These are phyloP conservation scores for Gymnogyps californianus DNA, from an alignment of 2,113 vertebrate genomes.

Conservation along the genomic window DNA sequence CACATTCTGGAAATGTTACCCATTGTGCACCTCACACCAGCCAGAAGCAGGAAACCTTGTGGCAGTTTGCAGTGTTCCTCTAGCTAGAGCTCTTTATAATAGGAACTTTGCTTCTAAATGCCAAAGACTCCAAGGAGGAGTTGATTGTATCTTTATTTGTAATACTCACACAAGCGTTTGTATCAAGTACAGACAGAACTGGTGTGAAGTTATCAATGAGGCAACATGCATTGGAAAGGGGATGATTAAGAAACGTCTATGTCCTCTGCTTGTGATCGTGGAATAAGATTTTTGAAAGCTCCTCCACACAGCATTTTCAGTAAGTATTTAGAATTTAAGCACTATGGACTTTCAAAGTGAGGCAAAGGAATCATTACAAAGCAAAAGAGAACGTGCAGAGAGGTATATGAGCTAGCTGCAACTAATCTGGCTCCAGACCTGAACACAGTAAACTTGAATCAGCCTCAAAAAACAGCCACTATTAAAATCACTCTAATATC, in stretches of 20 bases:
- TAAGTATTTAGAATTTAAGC: neutral
- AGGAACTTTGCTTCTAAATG: neutral
- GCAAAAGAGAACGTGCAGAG: neutral
- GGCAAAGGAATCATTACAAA: neutral
- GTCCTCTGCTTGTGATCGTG: neutral
- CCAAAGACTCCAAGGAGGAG: neutral
- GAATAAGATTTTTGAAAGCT: neutral
- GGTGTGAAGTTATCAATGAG: neutral
- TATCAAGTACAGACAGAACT: neutral
- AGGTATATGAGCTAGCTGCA: neutral
- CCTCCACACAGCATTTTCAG: neutral
- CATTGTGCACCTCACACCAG: neutral
- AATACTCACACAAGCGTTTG: neutral
- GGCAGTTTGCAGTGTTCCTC: neutral
- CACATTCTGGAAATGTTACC: neutral
- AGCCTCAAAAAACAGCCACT: neutral
- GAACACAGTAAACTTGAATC: neutral
- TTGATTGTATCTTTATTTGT: neutral
- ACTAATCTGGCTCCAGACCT: neutral
- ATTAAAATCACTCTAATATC: neutral
- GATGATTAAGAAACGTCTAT: neutral
- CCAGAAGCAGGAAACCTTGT: neutral
- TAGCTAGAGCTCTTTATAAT: neutral
- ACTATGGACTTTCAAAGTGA: neutral
- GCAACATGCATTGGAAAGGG: accelerated